phyloP scores from a whole-genome alignment of 2,888 invertebrate genomes.

The Drosophila ochracea region DNA sequence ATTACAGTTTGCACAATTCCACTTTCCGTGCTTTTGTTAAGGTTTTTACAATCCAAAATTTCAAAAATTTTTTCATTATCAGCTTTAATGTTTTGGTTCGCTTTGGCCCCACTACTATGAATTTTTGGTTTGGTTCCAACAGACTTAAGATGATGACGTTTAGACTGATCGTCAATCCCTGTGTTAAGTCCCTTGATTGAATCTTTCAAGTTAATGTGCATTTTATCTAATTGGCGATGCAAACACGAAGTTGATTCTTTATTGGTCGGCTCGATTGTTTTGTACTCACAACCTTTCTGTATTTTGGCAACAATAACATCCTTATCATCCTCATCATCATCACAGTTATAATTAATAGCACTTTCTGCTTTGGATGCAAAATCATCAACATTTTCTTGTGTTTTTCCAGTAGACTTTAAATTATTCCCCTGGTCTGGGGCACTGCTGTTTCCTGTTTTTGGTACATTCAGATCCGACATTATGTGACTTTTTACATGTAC shows the following conservation, averaged over 20 bases:
- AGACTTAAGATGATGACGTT: not conserved
- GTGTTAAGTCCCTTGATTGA: not conserved
- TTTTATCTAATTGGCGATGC: conserved; percentile 37
- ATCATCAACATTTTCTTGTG: conserved; percentile 3
- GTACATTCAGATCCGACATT: conserved; percentile 42
- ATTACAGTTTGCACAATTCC: not conserved
- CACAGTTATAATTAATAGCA: conserved; percentile 16
- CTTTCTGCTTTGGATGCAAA: conserved; percentile 6
- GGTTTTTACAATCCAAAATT: not conserved
- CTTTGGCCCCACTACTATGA: not conserved
- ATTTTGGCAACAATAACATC: conserved; percentile 42
- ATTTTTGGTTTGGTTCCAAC: conserved; percentile 14
- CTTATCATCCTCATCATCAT: conserved; percentile 29
- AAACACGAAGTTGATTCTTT: conserved; percentile 16
- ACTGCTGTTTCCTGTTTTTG: not conserved
- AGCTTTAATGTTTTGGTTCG: not conserved
- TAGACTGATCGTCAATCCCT: not conserved
- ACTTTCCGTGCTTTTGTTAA: not conserved
- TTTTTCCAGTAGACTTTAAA: conserved; percentile 14
- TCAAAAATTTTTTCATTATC: conserved; percentile 1
- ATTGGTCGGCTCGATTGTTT: conserved; percentile 16
- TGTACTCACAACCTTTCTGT: conserved; percentile 60
- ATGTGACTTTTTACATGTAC: conserved; percentile 11
- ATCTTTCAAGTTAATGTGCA: conserved; percentile 40
- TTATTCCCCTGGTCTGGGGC: not conserved